Conservation (phyloP, 2,888 invertebrate species). For the Agrotis clavis region DNA sequence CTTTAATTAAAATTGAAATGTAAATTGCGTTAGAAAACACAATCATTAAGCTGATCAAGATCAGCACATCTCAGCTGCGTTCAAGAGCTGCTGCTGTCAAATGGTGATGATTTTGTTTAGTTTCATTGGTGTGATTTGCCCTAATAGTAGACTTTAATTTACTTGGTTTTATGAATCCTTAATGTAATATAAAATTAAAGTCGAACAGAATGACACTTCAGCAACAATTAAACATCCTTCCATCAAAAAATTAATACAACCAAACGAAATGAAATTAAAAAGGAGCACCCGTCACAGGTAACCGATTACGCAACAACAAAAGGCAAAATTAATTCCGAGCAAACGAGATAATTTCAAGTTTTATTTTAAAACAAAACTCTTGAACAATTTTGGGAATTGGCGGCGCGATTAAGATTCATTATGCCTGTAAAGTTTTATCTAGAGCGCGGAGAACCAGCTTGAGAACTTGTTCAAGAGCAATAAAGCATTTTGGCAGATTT, state of each 20-base stretch:
- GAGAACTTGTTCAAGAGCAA: slow-evolving; percentile 86
- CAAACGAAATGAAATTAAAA: slow-evolving; percentile 77
- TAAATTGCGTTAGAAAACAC: no score
- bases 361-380: slow-evolving; percentile 87
- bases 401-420: slow-evolving; percentile 90
- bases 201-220: slow-evolving; percentile 6
- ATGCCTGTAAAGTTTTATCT: slow-evolving; percentile 90
- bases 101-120: no score
- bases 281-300: slow-evolving; percentile 78
- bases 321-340: slow-evolving; percentile 84
- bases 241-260: slow-evolving; percentile 59
- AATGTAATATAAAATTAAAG: neutral
- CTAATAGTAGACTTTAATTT: neutral
- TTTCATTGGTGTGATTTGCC: no score
- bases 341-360: slow-evolving; percentile 85
- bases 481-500: slow-evolving; percentile 91
- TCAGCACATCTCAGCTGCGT: no score
- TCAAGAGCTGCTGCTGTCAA: no score
- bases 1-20: no score
- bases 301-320: slow-evolving; percentile 85
- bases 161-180: neutral
- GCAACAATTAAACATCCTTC: slow-evolving; percentile 29
- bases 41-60: no score
- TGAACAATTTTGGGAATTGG: slow-evolving; percentile 88
- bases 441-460: slow-evolving; percentile 78